Evolutionary conservation across 1,140 invertebrate genomes (phyloP), one percentile per base, ranked within the genome.

Genomic region (Eupristina koningsbergeri): DNA sequence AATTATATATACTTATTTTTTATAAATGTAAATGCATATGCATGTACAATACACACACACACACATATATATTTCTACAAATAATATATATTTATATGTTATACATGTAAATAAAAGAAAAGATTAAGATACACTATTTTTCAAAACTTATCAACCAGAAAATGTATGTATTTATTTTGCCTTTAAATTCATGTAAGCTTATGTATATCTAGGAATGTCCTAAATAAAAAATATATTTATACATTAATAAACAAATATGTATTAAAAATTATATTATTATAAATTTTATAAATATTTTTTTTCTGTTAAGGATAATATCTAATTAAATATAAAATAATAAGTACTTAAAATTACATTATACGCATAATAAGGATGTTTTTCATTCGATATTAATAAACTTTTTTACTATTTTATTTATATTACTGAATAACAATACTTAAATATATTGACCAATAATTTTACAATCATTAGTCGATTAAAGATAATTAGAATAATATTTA

Each of bases 81-180:
- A 34, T 84, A 81, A 80, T n/a, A 5, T 76, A 80, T 58, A 84
- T 29, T 58, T 75, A 39, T 76, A 78, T 84, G 76, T 36, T 81
- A 73, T 81, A 81, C 77, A 76, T 36, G 39, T 29, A 58, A 81
- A 81, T 81, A 85, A 85, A 85, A 85, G 47, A 77, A 39, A 64
- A 85, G 34, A 77, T 81, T 79, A 47, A 58, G 63, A 50, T 36
- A 80, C 29, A 63, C 31, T 6, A 6, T 50, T 77, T 78, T 39
- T 85, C 63, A 63, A 67, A 58, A 85, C 78, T 41, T 64, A 73
- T 81, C 81, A 81, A 79, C 63, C 63, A 77, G 26, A 1, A 80
- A 79, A 41, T 58, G 29, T 26, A 36, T 39, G 17, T 64, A 29
- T 29, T 85, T 73, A 53, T 85, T 80, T 47, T 36, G 79, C 78